Base-by-base conservation (phyloP, 2,113 vertebrate species). In the Menura novaehollandiae region DNA sequence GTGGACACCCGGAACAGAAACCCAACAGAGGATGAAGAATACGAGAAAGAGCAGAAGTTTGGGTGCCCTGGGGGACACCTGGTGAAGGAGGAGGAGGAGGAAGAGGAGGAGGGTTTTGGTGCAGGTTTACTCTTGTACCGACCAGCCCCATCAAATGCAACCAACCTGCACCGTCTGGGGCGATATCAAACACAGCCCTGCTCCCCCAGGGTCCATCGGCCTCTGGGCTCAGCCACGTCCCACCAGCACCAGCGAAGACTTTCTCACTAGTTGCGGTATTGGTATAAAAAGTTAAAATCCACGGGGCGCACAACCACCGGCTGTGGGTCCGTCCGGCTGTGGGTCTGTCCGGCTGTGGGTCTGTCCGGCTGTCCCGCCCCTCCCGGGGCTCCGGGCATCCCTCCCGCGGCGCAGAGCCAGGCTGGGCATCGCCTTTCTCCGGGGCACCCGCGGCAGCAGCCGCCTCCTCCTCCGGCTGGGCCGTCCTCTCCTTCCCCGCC, bases 221-320 rank as follows among this genome's bases (percentile, higher is more conserved):
- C 0, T 3, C 49, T 1, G 51, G 7, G 3, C 66, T 89, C 64
- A 10, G 69, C 60, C 69, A 2, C 26, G 35, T n/a, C 71, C 74
- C 60, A 22, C 75, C 58, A 33, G 28, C 88, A 63, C 85, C 62
- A 63, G 88, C 79, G 10, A 39, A 75, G 46, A 33, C 85, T 8
- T 43, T 20, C 90, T 97, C 97, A 97, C 96, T 89, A 97, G 96
- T 96, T 94, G 80, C 74, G 93, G 97, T 95, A 72, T 89, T 7
- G 9, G 13, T 93, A 91, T n/a, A 98, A 97, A 82, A 97, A 75
- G 72, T 95, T 96, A 96, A 97, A 98, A 97, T 95, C 71, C 59
- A 20, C 24, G 12, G 27, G 63, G 43, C 19, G 1, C 24, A 7
- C 5, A 4, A 47, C 55, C 8, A 3, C 41, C 7, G 18, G 82